Evolutionary conservation across 2,113 vertebrate species (phyloP).

Genomic region (Myrmecobius fasciatus): DNA sequence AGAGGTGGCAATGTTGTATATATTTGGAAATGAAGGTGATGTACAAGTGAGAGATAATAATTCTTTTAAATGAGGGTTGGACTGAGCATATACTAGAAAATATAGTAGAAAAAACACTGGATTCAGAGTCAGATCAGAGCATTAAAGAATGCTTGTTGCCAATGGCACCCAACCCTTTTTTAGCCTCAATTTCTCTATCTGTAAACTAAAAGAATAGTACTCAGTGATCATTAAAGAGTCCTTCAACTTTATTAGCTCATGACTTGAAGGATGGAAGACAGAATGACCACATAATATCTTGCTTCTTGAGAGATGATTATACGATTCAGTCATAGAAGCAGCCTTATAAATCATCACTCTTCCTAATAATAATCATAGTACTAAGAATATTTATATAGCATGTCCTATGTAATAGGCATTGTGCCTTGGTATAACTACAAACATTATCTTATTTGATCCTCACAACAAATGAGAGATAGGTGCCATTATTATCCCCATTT

Average conservation of each 20-base stretch:
- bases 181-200: not conserved
- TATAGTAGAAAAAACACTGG: not conserved
- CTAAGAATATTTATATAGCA: too few relatives aligned
- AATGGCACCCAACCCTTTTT: not conserved
- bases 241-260: not conserved
- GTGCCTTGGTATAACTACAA: too few relatives aligned
- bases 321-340: not conserved
- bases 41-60: not conserved
- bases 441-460: too few relatives aligned
- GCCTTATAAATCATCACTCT: not conserved
- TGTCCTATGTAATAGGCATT: too few relatives aligned
- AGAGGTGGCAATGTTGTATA: not conserved
- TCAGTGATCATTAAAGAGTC: not conserved
- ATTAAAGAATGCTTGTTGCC: not conserved
- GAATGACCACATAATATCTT: not conserved
- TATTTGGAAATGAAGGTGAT: not conserved
- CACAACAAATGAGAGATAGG: too few relatives aligned
- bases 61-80: not conserved
- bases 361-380: not conserved
- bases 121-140: not conserved
- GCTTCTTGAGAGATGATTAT: not conserved
- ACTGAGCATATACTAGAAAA: not conserved
- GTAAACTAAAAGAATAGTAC: not conserved
- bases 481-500: too few relatives aligned
- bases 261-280: not conserved